Percentiles rank a stretch among this genome's conserved stretches.
These are phyloP conservation scores for Prorops nasuta DNA, from an alignment of 1,140 invertebrate genomes.

Conservation along the genomic window DNA sequence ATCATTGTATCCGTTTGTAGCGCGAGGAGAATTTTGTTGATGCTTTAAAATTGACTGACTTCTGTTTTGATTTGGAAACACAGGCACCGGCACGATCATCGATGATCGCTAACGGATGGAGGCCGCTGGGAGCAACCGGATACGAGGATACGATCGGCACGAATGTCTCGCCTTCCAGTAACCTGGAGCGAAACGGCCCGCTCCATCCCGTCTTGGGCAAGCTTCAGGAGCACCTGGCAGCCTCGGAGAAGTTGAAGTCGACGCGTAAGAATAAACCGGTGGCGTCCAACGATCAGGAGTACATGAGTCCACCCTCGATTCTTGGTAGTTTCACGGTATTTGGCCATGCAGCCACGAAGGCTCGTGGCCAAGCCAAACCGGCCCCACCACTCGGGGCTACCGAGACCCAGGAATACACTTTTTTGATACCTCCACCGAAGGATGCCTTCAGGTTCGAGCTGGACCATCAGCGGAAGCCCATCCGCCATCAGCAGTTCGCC, in stretches of 20 bases:
- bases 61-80: no score
- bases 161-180: slow-evolving; percentile 34
- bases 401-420: slow-evolving; percentile 45
- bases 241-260: slow-evolving; percentile 39
- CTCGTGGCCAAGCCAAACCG: slow-evolving; percentile 32
- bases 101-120: slow-evolving; percentile 47
- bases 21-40: no score
- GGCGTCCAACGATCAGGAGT: slow-evolving; percentile 30
- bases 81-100: slow-evolving; percentile 39
- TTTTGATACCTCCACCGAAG: slow-evolving; percentile 46
- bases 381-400: no score
- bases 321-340: slow-evolving; percentile 53
- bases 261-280: slow-evolving; percentile 32
- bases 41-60: no score
- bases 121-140: slow-evolving; percentile 36
- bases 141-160: slow-evolving; percentile 41
- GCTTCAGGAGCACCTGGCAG: slow-evolving; percentile 45
- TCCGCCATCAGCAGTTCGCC: slow-evolving; percentile 30
- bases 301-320: slow-evolving; percentile 47
- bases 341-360: slow-evolving; percentile 47
- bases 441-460: slow-evolving; percentile 42
- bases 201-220: slow-evolving; percentile 44
- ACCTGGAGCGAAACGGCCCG: slow-evolving; percentile 30
- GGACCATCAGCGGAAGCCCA: slow-evolving; percentile 37
- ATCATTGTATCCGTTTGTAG: no score